These are phyloP conservation scores for Antrozous pallidus DNA, from an alignment of 2,797 vertebrate species.

Conservation along the genomic window DNA sequence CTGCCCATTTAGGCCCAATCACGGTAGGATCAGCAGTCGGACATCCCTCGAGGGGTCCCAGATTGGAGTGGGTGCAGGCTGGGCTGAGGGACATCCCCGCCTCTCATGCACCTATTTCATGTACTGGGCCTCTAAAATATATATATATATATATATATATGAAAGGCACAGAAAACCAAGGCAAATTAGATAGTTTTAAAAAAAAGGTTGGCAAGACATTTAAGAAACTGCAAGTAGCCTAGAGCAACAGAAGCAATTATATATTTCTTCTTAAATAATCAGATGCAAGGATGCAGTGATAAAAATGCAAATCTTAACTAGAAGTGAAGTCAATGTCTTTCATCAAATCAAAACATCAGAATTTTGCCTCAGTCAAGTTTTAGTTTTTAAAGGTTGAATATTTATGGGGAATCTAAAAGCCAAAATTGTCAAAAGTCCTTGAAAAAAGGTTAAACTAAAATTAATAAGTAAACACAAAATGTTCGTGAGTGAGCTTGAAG, in stretches of 20 bases:
- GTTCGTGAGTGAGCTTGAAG: background rate
- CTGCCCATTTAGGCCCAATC: too few species aligned
- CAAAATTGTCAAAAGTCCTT: conserved; percentile 48
- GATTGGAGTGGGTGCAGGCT: too few species aligned
- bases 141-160: background rate
- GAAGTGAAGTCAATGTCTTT: conserved; percentile 57
- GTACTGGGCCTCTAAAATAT: too few species aligned
- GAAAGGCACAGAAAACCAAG: background rate
- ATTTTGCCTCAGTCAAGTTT: conserved; percentile 48
- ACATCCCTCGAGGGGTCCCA: too few species aligned
- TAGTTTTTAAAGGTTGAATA: conserved; percentile 69
- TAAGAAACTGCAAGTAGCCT: background rate
- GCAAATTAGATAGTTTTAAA: background rate
- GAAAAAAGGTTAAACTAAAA: conserved; percentile 42
- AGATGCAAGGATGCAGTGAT: conserved; percentile 17
- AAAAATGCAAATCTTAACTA: conserved; percentile 41
- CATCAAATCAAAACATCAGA: conserved; percentile 57
- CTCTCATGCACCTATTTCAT: too few species aligned
- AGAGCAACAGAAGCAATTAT: conserved; percentile 8
- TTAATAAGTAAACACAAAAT: conserved; percentile 9
- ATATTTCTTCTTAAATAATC: conserved; percentile 43
- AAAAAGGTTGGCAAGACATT: background rate
- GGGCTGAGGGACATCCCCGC: too few species aligned
- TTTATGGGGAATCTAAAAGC: conserved; percentile 53
- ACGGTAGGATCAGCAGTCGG: too few species aligned